Conservation (phyloP, 2,797 vertebrate genomes). For the Tenualosa thibaudeaui region DNA sequence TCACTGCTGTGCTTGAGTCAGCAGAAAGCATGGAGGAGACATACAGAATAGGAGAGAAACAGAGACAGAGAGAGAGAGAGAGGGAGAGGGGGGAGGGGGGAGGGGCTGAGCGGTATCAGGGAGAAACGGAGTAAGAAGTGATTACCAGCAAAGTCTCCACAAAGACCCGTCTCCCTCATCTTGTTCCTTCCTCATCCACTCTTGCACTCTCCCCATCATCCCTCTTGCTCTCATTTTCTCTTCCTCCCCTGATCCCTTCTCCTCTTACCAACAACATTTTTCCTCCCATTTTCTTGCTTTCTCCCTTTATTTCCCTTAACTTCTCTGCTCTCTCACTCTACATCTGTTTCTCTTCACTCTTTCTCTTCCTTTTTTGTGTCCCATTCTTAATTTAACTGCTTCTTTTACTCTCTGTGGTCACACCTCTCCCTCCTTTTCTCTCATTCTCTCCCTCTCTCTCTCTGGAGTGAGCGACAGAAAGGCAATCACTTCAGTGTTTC, state of each 20-base stretch:
- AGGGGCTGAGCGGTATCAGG: conserved; percentile 37
- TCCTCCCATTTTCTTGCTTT: not conserved
- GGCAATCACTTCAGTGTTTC: conserved; percentile 31
- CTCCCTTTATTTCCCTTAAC: not conserved
- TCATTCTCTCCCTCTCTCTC: not conserved
- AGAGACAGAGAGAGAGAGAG: not conserved
- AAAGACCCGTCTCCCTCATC: conserved; percentile 20
- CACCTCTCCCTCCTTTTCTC: not conserved
- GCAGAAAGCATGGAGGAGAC: conserved; percentile 40
- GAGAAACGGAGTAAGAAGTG: conserved; percentile 36
- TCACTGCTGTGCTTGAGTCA: conserved; percentile 45
- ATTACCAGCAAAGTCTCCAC: conserved; percentile 38
- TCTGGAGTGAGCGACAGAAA: not conserved
- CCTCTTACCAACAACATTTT: not conserved
- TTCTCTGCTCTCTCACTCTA: not conserved
- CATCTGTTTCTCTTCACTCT: not conserved
- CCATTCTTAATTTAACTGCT: not conserved
- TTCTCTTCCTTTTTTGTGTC: not conserved
- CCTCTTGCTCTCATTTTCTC: not conserved
- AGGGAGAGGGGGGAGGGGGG: not conserved
- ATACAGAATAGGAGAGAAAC: conserved; percentile 24
- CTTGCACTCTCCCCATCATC: not conserved
- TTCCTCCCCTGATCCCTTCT: not conserved
- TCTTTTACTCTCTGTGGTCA: not conserved
- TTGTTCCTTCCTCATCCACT: not conserved